Percentiles rank a stretch among this genome's conserved stretches.
These are phyloP conservation scores for Dione vanillae DNA, from an alignment of 2,888 invertebrate genomes.

Conservation along the genomic window DNA sequence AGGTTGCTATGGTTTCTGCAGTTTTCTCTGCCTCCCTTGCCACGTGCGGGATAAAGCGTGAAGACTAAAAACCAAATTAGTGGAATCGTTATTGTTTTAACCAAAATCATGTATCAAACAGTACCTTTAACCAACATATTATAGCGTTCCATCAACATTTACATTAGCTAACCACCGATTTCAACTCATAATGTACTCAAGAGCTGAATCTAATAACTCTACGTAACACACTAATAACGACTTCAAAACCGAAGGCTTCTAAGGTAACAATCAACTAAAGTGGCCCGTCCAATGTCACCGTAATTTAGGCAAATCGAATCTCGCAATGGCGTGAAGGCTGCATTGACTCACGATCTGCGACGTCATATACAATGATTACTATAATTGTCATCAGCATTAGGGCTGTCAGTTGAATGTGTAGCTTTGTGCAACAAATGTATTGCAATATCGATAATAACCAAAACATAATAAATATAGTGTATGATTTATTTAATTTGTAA, in stretches of 20 bases:
- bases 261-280: conserved; percentile 49
- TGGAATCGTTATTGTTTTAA: too few relatives aligned
- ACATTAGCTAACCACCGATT: not conserved
- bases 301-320: conserved; percentile 55
- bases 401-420: conserved; percentile 54
- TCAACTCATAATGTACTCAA: not conserved
- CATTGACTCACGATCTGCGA: conserved; percentile 66
- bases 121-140: not conserved
- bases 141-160: not conserved
- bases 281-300: conserved; percentile 52
- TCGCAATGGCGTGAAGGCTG: conserved; percentile 72
- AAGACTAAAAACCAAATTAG: too few relatives aligned
- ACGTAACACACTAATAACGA: conserved; percentile 29
- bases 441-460: not conserved
- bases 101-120: not conserved
- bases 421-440: not conserved
- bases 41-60: too few relatives aligned
- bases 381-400: conserved; percentile 67
- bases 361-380: conserved; percentile 72
- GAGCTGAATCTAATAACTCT: not conserved
- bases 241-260: conserved; percentile 38
- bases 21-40: too few relatives aligned
- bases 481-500: too few relatives aligned
- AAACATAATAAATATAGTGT: too few relatives aligned
- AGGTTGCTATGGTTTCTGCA: too few relatives aligned